These are phyloP conservation scores for Zapornia atra DNA, from an alignment of 2,113 vertebrate genomes.

Conservation along the genomic window DNA sequence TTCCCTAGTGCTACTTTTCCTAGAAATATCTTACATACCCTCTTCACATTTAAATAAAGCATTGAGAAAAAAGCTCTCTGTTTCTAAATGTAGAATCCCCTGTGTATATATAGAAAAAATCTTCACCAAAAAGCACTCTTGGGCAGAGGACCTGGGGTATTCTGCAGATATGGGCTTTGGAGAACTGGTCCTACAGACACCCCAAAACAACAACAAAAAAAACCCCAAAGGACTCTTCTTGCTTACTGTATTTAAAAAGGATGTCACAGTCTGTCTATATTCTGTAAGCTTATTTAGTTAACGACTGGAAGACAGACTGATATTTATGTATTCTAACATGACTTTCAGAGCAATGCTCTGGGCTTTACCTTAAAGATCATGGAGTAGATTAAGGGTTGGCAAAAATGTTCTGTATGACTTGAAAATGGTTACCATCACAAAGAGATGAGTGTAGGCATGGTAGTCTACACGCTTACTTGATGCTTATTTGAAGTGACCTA, in stretches of 20 bases:
- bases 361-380: not conserved
- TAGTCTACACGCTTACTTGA: not conserved
- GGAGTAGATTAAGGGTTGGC: not conserved
- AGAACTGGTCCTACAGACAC: not conserved
- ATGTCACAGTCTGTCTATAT: not conserved
- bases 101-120: not conserved
- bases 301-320: not conserved
- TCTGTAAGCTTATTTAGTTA: not conserved
- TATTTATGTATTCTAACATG: not conserved
- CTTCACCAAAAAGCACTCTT: not conserved
- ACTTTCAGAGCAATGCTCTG: not conserved
- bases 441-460: not conserved
- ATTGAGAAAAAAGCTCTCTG: not conserved
- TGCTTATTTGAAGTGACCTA: not conserved
- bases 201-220: not conserved
- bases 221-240: not conserved
- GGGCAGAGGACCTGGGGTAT: not conserved
- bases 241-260: not conserved
- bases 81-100: not conserved
- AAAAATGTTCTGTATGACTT: not conserved
- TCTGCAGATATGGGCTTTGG: not conserved
- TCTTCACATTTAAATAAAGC: not conserved
- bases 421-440: not conserved
- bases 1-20: not conserved
- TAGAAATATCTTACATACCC: not conserved